phyloP scores from a whole-genome alignment of 1,140 invertebrate genomes.

The Coenobita brevimanus region DNA sequence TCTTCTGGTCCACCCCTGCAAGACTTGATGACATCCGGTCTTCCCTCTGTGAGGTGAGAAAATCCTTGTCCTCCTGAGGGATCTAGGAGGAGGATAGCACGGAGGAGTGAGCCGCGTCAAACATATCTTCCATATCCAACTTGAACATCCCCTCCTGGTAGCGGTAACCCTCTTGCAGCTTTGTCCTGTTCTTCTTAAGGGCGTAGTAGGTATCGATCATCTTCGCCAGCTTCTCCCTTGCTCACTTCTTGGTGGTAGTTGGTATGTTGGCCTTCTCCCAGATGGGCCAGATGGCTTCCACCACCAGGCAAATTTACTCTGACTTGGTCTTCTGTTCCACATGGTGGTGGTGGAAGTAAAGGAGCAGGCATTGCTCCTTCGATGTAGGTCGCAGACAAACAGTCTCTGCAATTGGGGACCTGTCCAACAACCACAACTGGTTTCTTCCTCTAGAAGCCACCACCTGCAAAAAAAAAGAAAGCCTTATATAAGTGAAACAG shows the following conservation, averaged over 20 bases:
- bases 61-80: too few relatives aligned
- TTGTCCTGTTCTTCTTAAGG: conserved; percentile 22
- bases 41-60: too few relatives aligned
- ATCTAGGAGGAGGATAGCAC: not conserved
- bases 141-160: not conserved
- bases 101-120: not conserved
- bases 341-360: conserved; percentile 9
- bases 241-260: conserved; percentile 4
- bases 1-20: too few relatives aligned
- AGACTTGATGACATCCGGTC: too few relatives aligned
- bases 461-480: conserved; percentile 9
- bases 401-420: not conserved
- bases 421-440: conserved; percentile 11
- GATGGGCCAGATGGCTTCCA: conserved; percentile 18
- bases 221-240: conserved; percentile 16
- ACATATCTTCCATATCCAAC: not conserved
- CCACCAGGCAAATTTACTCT: conserved; percentile 10
- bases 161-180: conserved; percentile 2
- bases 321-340: not conserved
- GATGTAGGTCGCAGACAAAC: not conserved
- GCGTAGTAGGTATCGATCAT: not conserved
- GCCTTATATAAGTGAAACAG: too few relatives aligned
- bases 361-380: not conserved
- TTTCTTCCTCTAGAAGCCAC: not conserved
- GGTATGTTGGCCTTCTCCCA: conserved; percentile 28